A percentile compares a stretch with the other conserved stretches of the same genome.
Evolutionary conservation across 2,113 vertebrate genomes (phyloP).

Genomic region (Spermophilus dauricus): DNA sequence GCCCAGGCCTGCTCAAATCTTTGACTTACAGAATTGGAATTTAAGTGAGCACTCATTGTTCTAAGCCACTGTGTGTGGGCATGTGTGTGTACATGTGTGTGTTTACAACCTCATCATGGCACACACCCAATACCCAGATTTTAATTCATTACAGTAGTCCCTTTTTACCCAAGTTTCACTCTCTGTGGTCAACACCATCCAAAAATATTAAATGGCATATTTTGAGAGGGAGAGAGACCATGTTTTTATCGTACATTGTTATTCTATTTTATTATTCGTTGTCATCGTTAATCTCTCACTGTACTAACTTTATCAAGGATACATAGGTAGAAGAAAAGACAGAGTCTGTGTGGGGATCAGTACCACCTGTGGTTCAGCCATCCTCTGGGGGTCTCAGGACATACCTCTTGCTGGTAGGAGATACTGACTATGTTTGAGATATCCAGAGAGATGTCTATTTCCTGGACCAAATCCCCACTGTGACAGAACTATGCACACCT

Average conservation of each 20-base stretch:
- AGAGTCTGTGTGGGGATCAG: rapidly evolving
- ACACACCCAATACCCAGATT: background rate
- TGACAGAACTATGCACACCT: background rate
- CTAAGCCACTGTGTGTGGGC: background rate
- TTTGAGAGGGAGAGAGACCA: background rate
- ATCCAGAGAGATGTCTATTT: background rate
- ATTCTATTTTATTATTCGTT: background rate
- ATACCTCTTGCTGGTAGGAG: background rate
- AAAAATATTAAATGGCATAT: background rate
- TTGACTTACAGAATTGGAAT: background rate
- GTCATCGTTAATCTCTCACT: background rate
- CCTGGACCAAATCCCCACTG: background rate
- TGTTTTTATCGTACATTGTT: background rate
- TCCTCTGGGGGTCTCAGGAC: background rate
- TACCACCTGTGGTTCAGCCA: too few relatives aligned
- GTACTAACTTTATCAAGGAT: background rate
- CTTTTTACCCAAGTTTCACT: background rate
- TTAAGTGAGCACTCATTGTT: background rate
- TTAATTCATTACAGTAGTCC: background rate
- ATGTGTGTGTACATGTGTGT: background rate
- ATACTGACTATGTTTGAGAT: background rate
- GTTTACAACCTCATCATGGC: background rate
- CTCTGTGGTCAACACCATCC: background rate
- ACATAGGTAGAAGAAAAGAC: background rate
- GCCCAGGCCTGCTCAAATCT: background rate